Conservation (phyloP, 2,888 invertebrate genomes). For the Mechanitis messenoides region DNA sequence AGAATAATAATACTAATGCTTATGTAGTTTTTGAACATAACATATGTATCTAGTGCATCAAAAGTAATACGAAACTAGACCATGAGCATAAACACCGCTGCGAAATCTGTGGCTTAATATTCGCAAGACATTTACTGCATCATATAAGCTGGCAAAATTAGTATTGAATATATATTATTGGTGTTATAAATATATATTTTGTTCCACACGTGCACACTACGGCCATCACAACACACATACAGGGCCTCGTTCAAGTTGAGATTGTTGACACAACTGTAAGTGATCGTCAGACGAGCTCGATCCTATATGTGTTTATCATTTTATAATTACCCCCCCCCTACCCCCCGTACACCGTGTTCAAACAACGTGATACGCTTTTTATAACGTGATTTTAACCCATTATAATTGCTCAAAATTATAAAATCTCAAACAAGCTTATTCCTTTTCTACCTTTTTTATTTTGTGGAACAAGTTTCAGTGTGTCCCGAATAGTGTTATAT, state of each 20-base stretch:
- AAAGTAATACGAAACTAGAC: conserved; percentile 1
- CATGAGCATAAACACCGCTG: conserved; percentile 34
- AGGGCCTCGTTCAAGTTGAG: conserved; percentile 74
- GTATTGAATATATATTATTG: conserved; percentile 30
- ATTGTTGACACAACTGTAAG: conserved; percentile 77
- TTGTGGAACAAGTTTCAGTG: not conserved
- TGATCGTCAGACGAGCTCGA: conserved; percentile 60
- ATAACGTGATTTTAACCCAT: conserved; percentile 19
- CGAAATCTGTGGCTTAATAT: conserved; percentile 51
- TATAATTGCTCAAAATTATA: conserved; percentile 19
- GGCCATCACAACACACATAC: conserved; percentile 58
- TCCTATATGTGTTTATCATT: conserved; percentile 65
- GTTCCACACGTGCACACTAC: conserved; percentile 69
- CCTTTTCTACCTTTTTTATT: conserved; percentile 13
- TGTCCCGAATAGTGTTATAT: not conserved
- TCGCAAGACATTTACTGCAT: conserved; percentile 9
- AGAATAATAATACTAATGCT: conserved; percentile 38
- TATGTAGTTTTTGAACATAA: conserved; percentile 50
- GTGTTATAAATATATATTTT: conserved; percentile 62
- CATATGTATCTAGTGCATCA: conserved; percentile 53
- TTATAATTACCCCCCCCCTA: conserved; percentile 51
- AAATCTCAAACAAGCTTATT: conserved; percentile 14
- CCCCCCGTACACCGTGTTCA: conserved; percentile 32
- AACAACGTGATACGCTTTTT: conserved; percentile 20
- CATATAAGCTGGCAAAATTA: conserved; percentile 14